Evolutionary conservation across 2,113 vertebrate species (phyloP).

Genomic region (Nibea coibor): DNA sequence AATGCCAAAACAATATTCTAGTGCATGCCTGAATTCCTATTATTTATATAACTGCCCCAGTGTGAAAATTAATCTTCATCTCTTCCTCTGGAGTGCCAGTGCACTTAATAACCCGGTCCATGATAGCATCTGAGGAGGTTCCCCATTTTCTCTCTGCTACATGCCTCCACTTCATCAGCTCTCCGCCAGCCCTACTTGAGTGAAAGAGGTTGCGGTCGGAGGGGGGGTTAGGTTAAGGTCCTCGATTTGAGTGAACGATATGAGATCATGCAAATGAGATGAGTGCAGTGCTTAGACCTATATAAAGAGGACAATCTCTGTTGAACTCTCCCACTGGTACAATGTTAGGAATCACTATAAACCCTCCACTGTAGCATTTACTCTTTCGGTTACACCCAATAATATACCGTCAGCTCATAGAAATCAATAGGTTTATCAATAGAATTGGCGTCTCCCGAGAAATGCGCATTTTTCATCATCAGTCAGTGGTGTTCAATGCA

Average conservation of each 20-base stretch:
- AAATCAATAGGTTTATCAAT: neutral
- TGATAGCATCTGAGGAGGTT: constrained; percentile 73
- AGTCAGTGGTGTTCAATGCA: no score
- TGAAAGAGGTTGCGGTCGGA: constrained; percentile 29
- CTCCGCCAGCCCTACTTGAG: constrained; percentile 57
- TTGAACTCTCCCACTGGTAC: neutral
- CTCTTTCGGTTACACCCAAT: neutral
- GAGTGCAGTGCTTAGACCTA: constrained; percentile 8
- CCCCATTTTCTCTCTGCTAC: constrained; percentile 65
- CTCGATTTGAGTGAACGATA: constrained; percentile 51
- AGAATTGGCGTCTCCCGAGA: no score
- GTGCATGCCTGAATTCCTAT: constrained; percentile 23
- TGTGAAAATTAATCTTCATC: constrained; percentile 60
- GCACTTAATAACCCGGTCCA: constrained; percentile 70
- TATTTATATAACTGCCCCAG: constrained; percentile 37
- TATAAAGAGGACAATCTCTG: constrained; percentile 27
- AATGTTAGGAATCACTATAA: neutral
- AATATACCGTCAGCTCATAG: neutral
- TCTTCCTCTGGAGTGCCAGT: constrained; percentile 47
- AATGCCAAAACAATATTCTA: constrained; percentile 35
- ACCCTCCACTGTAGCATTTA: neutral
- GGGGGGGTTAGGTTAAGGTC: constrained; percentile 30
- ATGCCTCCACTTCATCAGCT: constrained; percentile 68
- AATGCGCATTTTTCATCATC: no score
- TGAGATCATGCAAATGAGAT: constrained; percentile 38